These are phyloP conservation scores for Melozone crissalis DNA, from an alignment of 2,113 vertebrate genomes.

Conservation along the genomic window DNA sequence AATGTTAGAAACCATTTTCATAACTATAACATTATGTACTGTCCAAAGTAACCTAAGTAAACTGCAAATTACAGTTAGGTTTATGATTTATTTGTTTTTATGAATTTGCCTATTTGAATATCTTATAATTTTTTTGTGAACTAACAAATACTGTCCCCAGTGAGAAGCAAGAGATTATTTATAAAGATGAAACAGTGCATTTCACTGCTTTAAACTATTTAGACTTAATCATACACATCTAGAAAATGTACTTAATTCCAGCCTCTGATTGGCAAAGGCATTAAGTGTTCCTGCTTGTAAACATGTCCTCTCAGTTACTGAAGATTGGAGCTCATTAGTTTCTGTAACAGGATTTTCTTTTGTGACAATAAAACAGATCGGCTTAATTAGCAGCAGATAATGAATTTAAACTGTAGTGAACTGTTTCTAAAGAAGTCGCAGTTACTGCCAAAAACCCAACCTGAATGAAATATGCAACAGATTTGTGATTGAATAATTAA, in stretches of 20 bases:
- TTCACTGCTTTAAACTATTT: background rate
- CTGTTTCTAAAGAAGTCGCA: conserved; percentile 14
- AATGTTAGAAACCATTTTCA: background rate
- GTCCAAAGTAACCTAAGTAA: background rate
- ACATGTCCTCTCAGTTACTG: background rate
- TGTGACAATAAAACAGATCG: conserved; percentile 55
- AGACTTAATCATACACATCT: background rate
- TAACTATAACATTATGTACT: background rate
- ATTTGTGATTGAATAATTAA: conserved; percentile 18
- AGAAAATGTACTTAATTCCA: background rate
- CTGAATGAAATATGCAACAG: background rate
- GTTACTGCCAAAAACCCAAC: conserved; percentile 14
- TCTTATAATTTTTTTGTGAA: background rate
- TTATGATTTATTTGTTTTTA: background rate
- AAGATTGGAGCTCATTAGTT: conserved; percentile 43
- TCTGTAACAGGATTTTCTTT: conserved; percentile 70
- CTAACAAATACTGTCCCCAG: background rate
- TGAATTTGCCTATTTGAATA: background rate
- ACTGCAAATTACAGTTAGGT: background rate
- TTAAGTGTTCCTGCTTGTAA: background rate
- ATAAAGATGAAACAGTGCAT: background rate
- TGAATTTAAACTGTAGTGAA: conserved; percentile 57
- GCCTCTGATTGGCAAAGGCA: background rate
- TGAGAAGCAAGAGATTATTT: background rate
- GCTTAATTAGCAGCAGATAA: conserved; percentile 74